These are phyloP conservation scores for Pachyramphus minor DNA, from an alignment of 2,113 vertebrate species.

Conservation along the genomic window DNA sequence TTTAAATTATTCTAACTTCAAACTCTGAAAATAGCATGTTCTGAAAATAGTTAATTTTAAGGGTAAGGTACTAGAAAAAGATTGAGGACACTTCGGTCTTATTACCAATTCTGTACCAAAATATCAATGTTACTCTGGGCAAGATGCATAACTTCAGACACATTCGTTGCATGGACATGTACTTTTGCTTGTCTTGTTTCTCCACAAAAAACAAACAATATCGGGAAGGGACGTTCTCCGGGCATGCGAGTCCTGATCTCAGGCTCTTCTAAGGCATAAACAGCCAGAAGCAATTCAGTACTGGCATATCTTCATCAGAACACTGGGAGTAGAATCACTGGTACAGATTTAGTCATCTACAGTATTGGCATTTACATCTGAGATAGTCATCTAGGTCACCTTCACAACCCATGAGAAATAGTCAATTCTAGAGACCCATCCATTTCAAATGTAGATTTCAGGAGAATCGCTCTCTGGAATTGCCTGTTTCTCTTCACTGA, in stretches of 20 bases:
- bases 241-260: not conserved
- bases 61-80: not conserved
- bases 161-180: not conserved
- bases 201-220: not conserved
- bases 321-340: not conserved
- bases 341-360: not conserved
- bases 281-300: not conserved
- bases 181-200: not conserved
- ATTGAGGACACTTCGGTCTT: not conserved
- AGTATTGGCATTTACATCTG: slow-evolving; percentile 1
- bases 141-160: not conserved
- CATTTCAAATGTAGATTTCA: not conserved
- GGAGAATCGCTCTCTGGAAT: not conserved
- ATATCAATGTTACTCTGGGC: not conserved
- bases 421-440: not conserved
- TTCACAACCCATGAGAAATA: not conserved
- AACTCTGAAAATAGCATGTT: not conserved
- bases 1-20: not conserved
- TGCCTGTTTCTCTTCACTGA: not conserved
- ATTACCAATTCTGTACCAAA: not conserved
- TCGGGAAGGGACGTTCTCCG: not conserved
- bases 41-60: not conserved
- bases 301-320: slow-evolving; percentile 2
- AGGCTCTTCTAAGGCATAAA: not conserved
- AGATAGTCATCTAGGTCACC: slow-evolving; percentile 38